Evolutionary conservation across 2,113 vertebrate genomes (phyloP).

Genomic region (Oophaga pumilio): DNA sequence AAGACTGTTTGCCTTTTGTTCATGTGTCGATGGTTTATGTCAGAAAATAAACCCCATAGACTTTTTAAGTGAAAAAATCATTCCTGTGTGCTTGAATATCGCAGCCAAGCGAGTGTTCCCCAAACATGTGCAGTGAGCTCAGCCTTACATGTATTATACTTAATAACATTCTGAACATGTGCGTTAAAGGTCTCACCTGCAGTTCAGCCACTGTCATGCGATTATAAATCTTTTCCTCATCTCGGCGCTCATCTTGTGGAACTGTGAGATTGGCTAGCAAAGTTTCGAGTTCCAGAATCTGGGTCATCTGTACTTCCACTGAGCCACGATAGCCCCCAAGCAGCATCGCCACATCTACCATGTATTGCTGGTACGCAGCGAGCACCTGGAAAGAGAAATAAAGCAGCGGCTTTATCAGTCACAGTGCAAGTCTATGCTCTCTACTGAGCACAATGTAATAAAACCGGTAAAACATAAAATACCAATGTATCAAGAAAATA

Average conservation of each 20-base stretch:
- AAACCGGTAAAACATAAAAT: background rate
- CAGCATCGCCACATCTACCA: constrained; percentile 91
- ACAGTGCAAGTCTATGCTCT: background rate
- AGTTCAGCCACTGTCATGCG: constrained; percentile 88
- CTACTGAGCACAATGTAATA: background rate
- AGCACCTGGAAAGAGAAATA: constrained; percentile 76
- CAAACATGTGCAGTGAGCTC: no score
- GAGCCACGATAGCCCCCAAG: constrained; percentile 78
- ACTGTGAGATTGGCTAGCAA: constrained; percentile 90
- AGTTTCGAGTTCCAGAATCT: constrained; percentile 89
- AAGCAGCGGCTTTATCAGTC: background rate
- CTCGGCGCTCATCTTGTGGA: constrained; percentile 90
- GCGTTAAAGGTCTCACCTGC: constrained; percentile 75
- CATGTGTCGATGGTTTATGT: no score
- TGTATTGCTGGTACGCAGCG: constrained; percentile 90
- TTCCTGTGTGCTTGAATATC: no score
- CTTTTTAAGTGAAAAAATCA: no score
- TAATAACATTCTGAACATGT: background rate
- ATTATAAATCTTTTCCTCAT: constrained; percentile 97
- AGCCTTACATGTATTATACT: background rate
- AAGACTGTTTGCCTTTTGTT: no score
- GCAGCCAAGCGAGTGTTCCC: no score
- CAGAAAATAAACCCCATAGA: no score
- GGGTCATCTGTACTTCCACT: constrained; percentile 84
- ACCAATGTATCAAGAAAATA: background rate